Evolutionary conservation across 2,888 invertebrate species (phyloP).

Genomic region (Clivina fossor): DNA sequence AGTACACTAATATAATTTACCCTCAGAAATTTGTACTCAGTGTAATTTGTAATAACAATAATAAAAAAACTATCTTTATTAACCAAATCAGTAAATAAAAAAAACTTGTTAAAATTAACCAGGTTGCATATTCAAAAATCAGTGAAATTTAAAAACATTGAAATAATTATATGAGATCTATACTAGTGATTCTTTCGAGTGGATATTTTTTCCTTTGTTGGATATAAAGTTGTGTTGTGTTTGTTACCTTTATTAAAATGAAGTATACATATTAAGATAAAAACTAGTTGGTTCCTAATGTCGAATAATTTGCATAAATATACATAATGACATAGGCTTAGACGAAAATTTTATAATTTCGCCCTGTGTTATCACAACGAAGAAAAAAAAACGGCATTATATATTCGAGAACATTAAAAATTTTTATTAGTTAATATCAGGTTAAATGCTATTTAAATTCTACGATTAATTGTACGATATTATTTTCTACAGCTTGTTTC

Average conservation of each 20-base stretch:
- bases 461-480: too few relatives aligned
- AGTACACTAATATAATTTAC: too few relatives aligned
- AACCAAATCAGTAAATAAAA: too few relatives aligned
- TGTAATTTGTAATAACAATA: too few relatives aligned
- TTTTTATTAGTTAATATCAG: constrained; percentile 6
- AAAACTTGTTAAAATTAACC: too few relatives aligned
- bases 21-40: too few relatives aligned
- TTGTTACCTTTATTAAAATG: constrained; percentile 6
- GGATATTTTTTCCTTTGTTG: not conserved
- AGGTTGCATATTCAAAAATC: not conserved
- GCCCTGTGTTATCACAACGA: not conserved
- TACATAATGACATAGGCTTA: constrained; percentile 15
- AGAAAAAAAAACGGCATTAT: not conserved
- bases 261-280: not conserved
- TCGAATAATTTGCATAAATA: constrained; percentile 21
- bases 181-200: not conserved
- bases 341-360: constrained; percentile 4
- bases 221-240: not conserved
- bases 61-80: too few relatives aligned
- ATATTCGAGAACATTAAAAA: not conserved
- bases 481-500: too few relatives aligned
- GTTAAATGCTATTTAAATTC: constrained; percentile 2
- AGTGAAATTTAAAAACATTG: not conserved
- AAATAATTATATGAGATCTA: not conserved
- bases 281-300: not conserved